phyloP scores from a whole-genome alignment of 1,140 invertebrate species.

The Tyrophagus putrescentiae region DNA sequence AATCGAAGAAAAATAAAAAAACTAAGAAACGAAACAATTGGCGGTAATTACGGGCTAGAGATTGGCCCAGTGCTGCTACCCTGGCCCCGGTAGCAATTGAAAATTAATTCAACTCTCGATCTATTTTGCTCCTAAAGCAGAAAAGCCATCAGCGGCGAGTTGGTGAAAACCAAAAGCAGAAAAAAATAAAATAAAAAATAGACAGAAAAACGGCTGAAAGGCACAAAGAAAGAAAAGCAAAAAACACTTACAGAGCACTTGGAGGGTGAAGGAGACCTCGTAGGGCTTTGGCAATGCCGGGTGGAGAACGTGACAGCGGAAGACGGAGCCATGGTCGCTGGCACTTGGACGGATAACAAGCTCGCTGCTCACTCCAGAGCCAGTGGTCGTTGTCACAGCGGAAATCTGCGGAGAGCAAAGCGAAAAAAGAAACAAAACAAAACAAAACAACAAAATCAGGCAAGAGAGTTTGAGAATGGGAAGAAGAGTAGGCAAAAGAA shows the following conservation, averaged over 20 bases:
- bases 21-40: no score
- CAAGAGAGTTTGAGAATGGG: neutral
- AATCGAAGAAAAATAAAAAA: no score
- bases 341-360: slow-evolving; percentile 49
- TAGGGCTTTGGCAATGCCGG: slow-evolving; percentile 72
- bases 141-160: no score
- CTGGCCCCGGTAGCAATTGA: no score
- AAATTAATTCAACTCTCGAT: no score
- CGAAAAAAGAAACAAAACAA: neutral
- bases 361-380: slow-evolving; percentile 27
- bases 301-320: slow-evolving; percentile 81
- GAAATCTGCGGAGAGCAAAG: slow-evolving; percentile 23
- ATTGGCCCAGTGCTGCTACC: no score
- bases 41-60: no score
- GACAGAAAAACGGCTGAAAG: no score
- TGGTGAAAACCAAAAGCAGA: no score
- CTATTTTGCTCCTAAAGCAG: no score
- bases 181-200: no score
- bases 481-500: neutral
- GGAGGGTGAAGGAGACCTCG: slow-evolving; percentile 59
- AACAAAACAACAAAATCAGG: neutral
- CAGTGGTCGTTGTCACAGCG: slow-evolving; percentile 24
- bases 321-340: slow-evolving; percentile 75
- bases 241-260: slow-evolving; percentile 45
- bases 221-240: no score